Evolutionary conservation across 2,888 invertebrate genomes (phyloP).

Genomic region (Platynereis dumerilii): DNA sequence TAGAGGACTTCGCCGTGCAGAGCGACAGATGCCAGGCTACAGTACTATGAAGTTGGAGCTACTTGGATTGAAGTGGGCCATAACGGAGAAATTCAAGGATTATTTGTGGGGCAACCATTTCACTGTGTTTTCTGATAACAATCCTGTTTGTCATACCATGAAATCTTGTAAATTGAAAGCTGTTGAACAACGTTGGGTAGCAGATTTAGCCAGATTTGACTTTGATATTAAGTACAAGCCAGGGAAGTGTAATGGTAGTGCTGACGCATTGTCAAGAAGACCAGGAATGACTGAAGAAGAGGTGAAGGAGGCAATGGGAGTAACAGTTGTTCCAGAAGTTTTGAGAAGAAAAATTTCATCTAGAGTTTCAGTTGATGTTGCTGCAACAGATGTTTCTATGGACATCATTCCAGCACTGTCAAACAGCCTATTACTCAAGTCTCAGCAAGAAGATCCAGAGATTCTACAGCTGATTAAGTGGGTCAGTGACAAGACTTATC

Average conservation of each 20-base stretch:
- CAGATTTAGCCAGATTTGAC: neutral
- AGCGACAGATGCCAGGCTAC: constrained; percentile 35
- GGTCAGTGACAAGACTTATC: too few relatives aligned
- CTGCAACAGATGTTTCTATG: too few relatives aligned
- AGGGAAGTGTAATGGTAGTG: neutral
- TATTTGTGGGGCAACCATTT: constrained; percentile 18
- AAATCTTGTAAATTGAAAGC: constrained; percentile 5
- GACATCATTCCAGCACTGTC: too few relatives aligned
- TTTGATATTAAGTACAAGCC: constrained; percentile 5
- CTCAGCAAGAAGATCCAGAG: too few relatives aligned
- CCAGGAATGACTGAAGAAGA: neutral
- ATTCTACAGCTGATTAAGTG: too few relatives aligned
- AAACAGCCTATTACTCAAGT: too few relatives aligned
- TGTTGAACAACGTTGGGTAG: neutral
- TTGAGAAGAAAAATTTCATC: neutral
- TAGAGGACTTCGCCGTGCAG: too few relatives aligned
- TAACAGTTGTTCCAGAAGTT: neutral
- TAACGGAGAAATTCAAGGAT: constrained; percentile 21
- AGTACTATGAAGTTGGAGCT: constrained; percentile 37
- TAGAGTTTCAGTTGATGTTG: too few relatives aligned
- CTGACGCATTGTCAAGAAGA: neutral
- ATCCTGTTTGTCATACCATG: constrained; percentile 2
- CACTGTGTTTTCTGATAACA: too few relatives aligned
- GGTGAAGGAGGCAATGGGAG: neutral
- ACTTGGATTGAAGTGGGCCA: constrained; percentile 37